Conservation (phyloP, 2,797 vertebrate genomes). For the Cercopithecus diana region DNA sequence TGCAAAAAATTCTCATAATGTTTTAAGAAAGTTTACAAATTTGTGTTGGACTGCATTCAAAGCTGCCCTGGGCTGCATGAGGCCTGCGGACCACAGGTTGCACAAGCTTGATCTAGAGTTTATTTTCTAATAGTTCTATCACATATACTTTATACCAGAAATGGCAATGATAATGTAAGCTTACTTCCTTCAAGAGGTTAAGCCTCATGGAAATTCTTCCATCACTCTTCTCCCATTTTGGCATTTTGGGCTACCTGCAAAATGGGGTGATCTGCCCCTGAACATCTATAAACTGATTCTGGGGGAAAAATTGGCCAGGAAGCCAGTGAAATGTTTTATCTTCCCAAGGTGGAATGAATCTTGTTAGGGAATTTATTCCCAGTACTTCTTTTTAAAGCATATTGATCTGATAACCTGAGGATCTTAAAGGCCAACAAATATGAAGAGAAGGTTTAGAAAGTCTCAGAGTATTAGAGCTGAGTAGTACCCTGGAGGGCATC, state of each 20-base stretch:
- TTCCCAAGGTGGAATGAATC: not conserved
- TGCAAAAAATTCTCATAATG: not conserved
- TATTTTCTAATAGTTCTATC: not conserved
- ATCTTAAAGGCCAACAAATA: not conserved
- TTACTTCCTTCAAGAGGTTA: not conserved
- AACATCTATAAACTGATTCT: not conserved
- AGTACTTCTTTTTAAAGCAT: conserved; percentile 31
- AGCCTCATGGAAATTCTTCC: not conserved
- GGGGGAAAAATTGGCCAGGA: not conserved
- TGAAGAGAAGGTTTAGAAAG: conserved; percentile 29
- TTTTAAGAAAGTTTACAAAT: not conserved
- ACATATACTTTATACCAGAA: not conserved
- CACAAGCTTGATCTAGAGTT: not conserved
- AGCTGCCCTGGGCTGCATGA: not conserved
- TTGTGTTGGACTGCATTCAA: not conserved
- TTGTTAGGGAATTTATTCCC: conserved; percentile 7
- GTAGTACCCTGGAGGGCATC: not conserved
- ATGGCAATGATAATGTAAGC: not conserved
- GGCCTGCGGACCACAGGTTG: not conserved
- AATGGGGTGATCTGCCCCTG: not conserved
- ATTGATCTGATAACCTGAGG: conserved; percentile 17
- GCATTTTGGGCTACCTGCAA: not conserved
- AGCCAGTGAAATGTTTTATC: not conserved
- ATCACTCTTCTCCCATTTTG: not conserved
- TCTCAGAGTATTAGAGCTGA: not conserved